These are phyloP conservation scores for Heteractis magnifica DNA, from an alignment of 92 coral and sea anemone genomes.

Conservation along the genomic window DNA sequence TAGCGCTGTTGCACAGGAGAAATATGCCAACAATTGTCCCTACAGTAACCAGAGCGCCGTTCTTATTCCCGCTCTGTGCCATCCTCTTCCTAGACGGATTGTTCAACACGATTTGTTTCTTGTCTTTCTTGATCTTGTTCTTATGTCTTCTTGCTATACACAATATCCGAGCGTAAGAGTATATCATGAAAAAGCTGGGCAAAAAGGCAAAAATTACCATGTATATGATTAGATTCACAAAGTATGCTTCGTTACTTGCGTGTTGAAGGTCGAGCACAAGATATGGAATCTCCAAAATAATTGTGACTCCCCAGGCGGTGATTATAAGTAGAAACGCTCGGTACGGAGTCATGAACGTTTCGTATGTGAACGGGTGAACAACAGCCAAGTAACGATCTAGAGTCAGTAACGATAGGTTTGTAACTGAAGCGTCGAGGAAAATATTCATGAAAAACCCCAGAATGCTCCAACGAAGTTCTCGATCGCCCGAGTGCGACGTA, in stretches of 20 bases:
- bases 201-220: conserved; percentile 26
- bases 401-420: conserved; percentile 28
- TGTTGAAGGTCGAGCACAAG: conserved; percentile 29
- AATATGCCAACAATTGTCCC: conserved; percentile 37
- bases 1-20: conserved; percentile 27
- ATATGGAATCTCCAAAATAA: conserved; percentile 34
- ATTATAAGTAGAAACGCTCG: background rate
- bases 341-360: conserved; percentile 24
- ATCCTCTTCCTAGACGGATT: conserved; percentile 9
- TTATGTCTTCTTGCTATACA: conserved; percentile 30
- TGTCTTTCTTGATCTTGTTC: conserved; percentile 20
- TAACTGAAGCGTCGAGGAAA: conserved; percentile 30
- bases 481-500: background rate
- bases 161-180: conserved; percentile 28
- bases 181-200: conserved; percentile 35
- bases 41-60: conserved; percentile 39
- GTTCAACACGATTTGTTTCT: conserved; percentile 27
- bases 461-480: conserved; percentile 2
- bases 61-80: conserved; percentile 42
- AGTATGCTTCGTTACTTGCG: conserved; percentile 20
- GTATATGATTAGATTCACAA: conserved; percentile 15
- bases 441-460: conserved; percentile 25
- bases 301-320: conserved; percentile 33
- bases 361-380: conserved; percentile 45
- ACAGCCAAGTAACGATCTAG: conserved; percentile 41